phyloP scores from a whole-genome alignment of 92 coral and sea anemone species.

The Epizoanthus scotinus region DNA sequence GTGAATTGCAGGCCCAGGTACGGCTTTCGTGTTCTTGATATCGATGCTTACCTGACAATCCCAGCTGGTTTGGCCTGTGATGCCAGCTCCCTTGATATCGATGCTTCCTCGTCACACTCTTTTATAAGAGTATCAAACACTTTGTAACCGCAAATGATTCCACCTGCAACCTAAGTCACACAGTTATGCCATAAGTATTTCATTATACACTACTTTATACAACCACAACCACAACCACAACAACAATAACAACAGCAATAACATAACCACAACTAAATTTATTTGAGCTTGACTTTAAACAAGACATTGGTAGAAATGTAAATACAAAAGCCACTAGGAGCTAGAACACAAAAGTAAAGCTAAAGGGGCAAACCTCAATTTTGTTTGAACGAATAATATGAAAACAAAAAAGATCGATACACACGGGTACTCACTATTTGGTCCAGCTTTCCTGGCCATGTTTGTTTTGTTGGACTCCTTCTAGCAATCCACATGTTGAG shows the following conservation, averaged over 20 bases:
- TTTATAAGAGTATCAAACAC: conserved; percentile 77
- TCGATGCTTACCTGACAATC: conserved; percentile 67
- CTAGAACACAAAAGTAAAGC: too few relatives aligned
- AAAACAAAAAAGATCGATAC: too few relatives aligned
- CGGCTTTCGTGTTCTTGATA: too few relatives aligned
- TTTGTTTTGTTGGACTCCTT: conserved; percentile 84
- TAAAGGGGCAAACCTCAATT: too few relatives aligned
- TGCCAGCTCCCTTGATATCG: conserved; percentile 77
- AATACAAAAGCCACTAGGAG: too few relatives aligned
- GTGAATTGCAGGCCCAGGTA: too few relatives aligned
- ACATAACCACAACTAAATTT: too few relatives aligned
- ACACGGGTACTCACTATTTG: conserved; percentile 69
- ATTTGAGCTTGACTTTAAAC: too few relatives aligned
- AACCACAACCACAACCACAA: too few relatives aligned
- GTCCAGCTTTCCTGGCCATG: conserved; percentile 94
- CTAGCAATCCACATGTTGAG: conserved; percentile 94
- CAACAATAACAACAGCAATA: too few relatives aligned
- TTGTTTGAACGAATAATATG: not conserved
- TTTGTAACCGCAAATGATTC: conserved; percentile 74
- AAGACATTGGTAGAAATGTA: too few relatives aligned
- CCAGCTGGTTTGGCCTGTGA: conserved; percentile 82
- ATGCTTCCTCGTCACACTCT: conserved; percentile 95
- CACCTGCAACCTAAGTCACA: conserved; percentile 86
- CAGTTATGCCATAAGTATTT: not conserved
- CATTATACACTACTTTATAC: too few relatives aligned